Base-by-base conservation (phyloP, 2,888 invertebrate species). In the Drosophila lacicola region DNA sequence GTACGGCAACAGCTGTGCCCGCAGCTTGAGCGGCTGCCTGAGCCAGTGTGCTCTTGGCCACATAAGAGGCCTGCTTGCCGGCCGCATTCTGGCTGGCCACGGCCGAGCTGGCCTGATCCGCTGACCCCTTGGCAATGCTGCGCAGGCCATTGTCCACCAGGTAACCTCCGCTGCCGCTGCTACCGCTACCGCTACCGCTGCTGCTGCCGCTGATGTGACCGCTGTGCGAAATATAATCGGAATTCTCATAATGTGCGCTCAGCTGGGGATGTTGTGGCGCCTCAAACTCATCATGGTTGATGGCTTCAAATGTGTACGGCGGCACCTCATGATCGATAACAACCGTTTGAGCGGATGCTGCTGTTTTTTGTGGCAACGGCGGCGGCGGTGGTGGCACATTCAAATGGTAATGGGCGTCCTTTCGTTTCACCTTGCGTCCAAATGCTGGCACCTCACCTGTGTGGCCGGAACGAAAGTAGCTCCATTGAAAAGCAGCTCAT, bases 1-100 rank as follows among this genome's bases (percentile, higher is more conserved):
- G 94, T 80, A 93, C 96, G 0, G 95, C 95, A 34, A 95, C 94
- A 0, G 95, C 95, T 1, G 95, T 95, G n/a, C 94, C 94, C 0
- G 95, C 94, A 4, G 96, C 94, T 85, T 96, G 95, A 0, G 95
- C 95, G 0, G 96, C 96, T 0, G 96, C 95, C 89, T 96, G 96
- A 0, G 96, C 96, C 41, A 96, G 89, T 0, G 95, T 95, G 83
- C 95, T 96, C 92, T 96, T 96, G 0, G 96, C 96, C 5, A 95
- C 95, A 86, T 95, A 96, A 0, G 96, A 96, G 0, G 96, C 96
- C 90, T 96, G 96, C 66, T 95, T 95, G 0, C 95, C 96, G 0
- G 96, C 96, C 0, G 95, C 95, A 50, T 95, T 95, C 90, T 96
- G 96, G 84, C 95, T 96, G n/a, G 93, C 93, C 9, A 95, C 94